Evolutionary conservation across 53 echinoderm and acorn worm genomes (phyloP).

Genomic region (Antedon mediterranea): DNA sequence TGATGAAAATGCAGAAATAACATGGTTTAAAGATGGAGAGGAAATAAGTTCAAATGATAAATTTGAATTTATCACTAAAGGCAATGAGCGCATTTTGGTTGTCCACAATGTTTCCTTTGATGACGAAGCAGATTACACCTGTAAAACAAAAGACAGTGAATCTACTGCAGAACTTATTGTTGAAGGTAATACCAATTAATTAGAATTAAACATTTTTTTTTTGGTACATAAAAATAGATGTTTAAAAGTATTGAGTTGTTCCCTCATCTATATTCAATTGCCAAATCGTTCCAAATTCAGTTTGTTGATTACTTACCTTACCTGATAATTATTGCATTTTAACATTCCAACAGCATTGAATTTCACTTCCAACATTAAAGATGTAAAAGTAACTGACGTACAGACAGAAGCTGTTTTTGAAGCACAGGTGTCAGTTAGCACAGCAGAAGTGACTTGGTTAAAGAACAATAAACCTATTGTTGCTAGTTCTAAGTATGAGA

Average conservation of each 20-base stretch:
- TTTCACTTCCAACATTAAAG: slow-evolving; percentile 4
- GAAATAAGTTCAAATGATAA: slow-evolving; percentile 27
- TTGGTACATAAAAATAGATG: too few relatives aligned
- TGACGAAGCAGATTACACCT: slow-evolving; percentile 64
- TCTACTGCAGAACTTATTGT: slow-evolving; percentile 73
- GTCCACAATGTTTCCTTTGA: slow-evolving; percentile 40
- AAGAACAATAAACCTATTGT: slow-evolving; percentile 37
- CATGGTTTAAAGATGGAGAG: slow-evolving; percentile 55
- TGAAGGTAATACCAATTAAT: slow-evolving; percentile 48
- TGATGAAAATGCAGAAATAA: slow-evolving; percentile 38
- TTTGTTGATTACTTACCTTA: too few relatives aligned
- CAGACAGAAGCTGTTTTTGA: background rate
- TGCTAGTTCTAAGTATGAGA: slow-evolving; percentile 45
- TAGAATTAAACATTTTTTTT: too few relatives aligned
- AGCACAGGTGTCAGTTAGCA: background rate
- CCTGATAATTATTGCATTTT: too few relatives aligned
- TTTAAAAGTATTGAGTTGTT: too few relatives aligned
- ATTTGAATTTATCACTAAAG: slow-evolving; percentile 46
- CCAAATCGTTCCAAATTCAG: too few relatives aligned
- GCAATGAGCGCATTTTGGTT: slow-evolving; percentile 31
- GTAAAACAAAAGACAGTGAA: slow-evolving; percentile 63
- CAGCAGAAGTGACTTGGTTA: slow-evolving; percentile 29
- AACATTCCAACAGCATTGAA: background rate
- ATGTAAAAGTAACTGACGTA: slow-evolving; percentile 37
- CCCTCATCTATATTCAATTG: too few relatives aligned